A percentile compares a stretch with the other conserved stretches of the same genome.
Evolutionary conservation across 53 echinoderm and acorn worm species (phyloP).

Genomic region (Holothuria leucospilota): DNA sequence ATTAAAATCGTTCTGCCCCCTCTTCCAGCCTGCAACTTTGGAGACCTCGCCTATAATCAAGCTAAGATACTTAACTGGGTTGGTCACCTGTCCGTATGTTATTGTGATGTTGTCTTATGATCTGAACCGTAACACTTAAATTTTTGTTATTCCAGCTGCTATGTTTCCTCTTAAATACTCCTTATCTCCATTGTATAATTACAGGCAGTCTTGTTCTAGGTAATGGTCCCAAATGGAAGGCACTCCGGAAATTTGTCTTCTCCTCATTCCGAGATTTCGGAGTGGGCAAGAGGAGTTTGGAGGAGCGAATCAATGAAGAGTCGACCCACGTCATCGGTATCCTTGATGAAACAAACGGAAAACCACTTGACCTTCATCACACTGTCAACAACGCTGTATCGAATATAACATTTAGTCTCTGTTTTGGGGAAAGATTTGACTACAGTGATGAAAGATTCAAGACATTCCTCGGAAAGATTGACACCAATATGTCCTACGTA

Average conservation of each 20-base stretch:
- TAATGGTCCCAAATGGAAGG: slow-evolving; percentile 19
- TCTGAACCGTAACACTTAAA: too few species aligned
- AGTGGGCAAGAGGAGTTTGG: slow-evolving; percentile 37
- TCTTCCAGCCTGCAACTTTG: too few species aligned
- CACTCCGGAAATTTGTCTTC: slow-evolving; percentile 7
- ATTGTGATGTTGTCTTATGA: too few species aligned
- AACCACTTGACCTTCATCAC: neutral
- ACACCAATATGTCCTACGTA: neutral
- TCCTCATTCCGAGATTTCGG: slow-evolving; percentile 28
- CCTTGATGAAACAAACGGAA: neutral
- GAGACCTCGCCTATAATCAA: too few species aligned
- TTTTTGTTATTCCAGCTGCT: too few species aligned
- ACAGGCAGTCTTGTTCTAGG: slow-evolving; percentile 37
- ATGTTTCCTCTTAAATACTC: too few species aligned
- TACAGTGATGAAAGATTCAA: slow-evolving; percentile 22
- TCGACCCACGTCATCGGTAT: neutral
- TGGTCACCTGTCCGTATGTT: too few species aligned
- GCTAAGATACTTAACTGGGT: too few species aligned
- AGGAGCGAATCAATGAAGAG: slow-evolving; percentile 29
- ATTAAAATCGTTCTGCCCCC: too few species aligned
- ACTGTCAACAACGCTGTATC: slow-evolving; percentile 42
- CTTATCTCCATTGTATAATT: too few species aligned
- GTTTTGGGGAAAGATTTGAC: slow-evolving; percentile 39
- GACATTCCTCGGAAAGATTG: neutral
- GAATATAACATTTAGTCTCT: slow-evolving; percentile 35